Conservation (phyloP, 2,797 vertebrate genomes). For the Ara ararauna region DNA sequence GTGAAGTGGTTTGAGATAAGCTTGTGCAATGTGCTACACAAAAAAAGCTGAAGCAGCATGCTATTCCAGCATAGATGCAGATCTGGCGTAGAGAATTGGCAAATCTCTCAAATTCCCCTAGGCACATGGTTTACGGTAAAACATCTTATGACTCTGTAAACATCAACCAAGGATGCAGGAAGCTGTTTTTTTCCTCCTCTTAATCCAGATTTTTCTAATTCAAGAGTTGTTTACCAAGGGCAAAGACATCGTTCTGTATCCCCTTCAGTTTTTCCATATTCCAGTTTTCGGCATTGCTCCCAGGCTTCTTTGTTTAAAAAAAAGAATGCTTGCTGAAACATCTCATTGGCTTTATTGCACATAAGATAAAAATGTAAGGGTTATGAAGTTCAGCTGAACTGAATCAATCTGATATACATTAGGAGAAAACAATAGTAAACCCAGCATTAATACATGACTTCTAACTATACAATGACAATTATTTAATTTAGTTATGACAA, state of each 20-base stretch:
- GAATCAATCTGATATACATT: not conserved
- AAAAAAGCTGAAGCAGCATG: not conserved
- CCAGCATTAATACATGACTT: not conserved
- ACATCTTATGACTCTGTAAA: conserved; percentile 38
- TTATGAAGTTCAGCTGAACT: not conserved
- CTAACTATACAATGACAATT: not conserved
- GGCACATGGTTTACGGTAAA: conserved; percentile 12
- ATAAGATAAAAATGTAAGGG: not conserved
- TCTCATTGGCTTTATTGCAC: not conserved
- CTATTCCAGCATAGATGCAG: not conserved
- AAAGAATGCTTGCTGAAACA: not conserved
- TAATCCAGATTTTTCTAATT: conserved; percentile 58
- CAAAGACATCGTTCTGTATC: conserved; percentile 36
- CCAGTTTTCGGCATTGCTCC: not conserved
- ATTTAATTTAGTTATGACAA: no score
- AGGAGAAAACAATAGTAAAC: not conserved
- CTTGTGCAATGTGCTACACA: not conserved
- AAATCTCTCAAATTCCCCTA: conserved; percentile 37
- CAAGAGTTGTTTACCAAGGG: not conserved
- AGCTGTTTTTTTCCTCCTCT: not conserved
- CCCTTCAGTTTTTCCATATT: not conserved
- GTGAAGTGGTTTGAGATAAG: conserved; percentile 30
- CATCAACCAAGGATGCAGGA: conserved; percentile 24
- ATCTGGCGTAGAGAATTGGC: conserved; percentile 17
- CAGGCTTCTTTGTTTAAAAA: not conserved